These are phyloP conservation scores for Micropoecilia bifurca DNA, from an alignment of 2,797 vertebrate genomes.

Conservation along the genomic window DNA sequence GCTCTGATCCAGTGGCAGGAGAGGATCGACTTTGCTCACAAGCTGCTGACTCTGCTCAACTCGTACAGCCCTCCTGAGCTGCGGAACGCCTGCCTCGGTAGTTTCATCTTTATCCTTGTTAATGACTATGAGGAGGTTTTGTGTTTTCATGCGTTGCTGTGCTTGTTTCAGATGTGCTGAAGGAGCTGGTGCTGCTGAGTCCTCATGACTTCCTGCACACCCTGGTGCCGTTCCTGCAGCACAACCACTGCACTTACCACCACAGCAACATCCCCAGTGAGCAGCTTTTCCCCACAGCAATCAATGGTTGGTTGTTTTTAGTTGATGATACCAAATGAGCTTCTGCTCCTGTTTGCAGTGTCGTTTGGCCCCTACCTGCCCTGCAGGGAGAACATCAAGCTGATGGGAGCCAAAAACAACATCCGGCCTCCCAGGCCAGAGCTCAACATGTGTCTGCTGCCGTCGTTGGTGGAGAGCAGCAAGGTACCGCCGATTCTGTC, in stretches of 20 bases:
- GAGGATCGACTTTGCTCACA: slow-evolving; percentile 98
- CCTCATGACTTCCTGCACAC: slow-evolving; percentile 99
- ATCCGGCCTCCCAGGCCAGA: slow-evolving; percentile 96
- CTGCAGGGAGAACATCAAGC: slow-evolving; percentile 98
- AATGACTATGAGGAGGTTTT: neutral
- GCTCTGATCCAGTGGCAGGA: slow-evolving; percentile 99
- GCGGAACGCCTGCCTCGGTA: slow-evolving; percentile 95
- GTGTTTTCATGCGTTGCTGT: neutral
- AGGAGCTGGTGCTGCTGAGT: slow-evolving; percentile 97
- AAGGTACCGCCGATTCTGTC: slow-evolving; percentile 81
- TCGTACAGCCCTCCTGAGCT: slow-evolving; percentile 98
- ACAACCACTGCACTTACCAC: slow-evolving; percentile 99
- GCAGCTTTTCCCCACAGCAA: slow-evolving; percentile 53
- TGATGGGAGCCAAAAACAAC: slow-evolving; percentile 98
- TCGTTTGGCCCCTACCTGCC: slow-evolving; percentile 98
- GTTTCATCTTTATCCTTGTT: neutral
- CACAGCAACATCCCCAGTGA: slow-evolving; percentile 99
- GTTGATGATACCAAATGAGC: neutral
- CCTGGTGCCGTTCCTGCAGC: slow-evolving; percentile 97
- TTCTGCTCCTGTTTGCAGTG: slow-evolving; percentile 80
- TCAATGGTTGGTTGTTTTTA: neutral
- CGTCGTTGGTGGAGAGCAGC: slow-evolving; percentile 98
- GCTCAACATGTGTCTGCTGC: slow-evolving; percentile 99
- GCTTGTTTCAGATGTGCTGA: slow-evolving; percentile 90
- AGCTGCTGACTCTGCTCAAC: slow-evolving; percentile 96